phyloP scores from a whole-genome alignment of 2,888 invertebrate genomes.

The Eristalis pertinax region DNA sequence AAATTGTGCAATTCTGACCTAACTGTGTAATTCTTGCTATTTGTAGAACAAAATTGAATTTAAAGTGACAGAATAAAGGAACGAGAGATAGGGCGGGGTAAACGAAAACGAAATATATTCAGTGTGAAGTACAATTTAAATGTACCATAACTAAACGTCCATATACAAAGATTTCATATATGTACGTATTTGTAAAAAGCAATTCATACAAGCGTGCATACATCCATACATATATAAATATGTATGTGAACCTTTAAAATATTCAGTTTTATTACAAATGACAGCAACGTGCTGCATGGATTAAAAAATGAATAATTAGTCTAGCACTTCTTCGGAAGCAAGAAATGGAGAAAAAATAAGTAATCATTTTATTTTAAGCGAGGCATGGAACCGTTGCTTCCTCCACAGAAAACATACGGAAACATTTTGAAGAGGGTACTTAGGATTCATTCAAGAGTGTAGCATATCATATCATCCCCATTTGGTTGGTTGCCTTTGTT shows the following conservation, averaged over 20 bases:
- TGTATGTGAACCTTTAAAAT: conserved; percentile 33
- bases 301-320: conserved; percentile 64
- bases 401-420: conserved; percentile 52
- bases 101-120: conserved; percentile 3
- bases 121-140: conserved; percentile 22
- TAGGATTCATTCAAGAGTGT: conserved; percentile 61
- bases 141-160: conserved; percentile 13
- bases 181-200: not conserved
- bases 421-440: conserved; percentile 66
- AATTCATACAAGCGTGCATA: not conserved
- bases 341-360: conserved; percentile 24
- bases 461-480: conserved; percentile 54
- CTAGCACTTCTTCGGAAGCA: conserved; percentile 50
- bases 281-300: conserved; percentile 58
- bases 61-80: conserved; percentile 6
- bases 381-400: conserved; percentile 35
- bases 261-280: conserved; percentile 53
- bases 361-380: conserved; percentile 57
- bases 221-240: not conserved
- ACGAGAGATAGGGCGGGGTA: not conserved
- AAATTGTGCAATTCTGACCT: conserved; percentile 48
- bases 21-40: conserved; percentile 20
- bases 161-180: not conserved
- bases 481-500: conserved; percentile 55
- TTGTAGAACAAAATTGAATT: conserved; percentile 30